These are phyloP conservation scores for Hippocampus barbouri DNA, from an alignment of 2,113 vertebrate species.

Conservation along the genomic window DNA sequence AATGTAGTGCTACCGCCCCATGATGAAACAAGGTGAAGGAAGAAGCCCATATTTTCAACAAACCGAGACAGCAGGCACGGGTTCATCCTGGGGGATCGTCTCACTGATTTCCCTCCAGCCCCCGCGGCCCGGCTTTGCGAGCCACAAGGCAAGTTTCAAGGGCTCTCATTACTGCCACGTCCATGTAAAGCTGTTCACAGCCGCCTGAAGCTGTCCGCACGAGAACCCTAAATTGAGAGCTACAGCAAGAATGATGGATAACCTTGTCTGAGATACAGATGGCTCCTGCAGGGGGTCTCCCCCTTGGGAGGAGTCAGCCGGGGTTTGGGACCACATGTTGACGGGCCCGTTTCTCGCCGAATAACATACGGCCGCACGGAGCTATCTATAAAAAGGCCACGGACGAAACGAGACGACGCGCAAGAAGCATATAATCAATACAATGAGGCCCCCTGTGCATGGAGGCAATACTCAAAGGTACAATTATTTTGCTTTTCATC, in stretches of 20 bases:
- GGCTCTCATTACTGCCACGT: conserved; percentile 61
- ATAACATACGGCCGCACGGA: conserved; percentile 38
- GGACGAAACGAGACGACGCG: conserved; percentile 22
- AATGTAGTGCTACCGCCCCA: conserved; percentile 23
- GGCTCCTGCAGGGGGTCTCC: conserved; percentile 60
- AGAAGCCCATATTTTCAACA: conserved; percentile 35
- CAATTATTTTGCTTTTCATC: not conserved
- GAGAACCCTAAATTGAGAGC: conserved; percentile 53
- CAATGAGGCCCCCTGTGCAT: conserved; percentile 20
- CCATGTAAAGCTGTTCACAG: conserved; percentile 61
- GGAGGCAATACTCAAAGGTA: conserved; percentile 4
- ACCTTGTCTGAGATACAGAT: conserved; percentile 65
- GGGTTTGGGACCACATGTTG: conserved; percentile 54
- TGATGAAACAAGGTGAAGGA: conserved; percentile 12
- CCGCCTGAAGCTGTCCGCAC: conserved; percentile 53
- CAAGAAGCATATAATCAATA: conserved; percentile 41
- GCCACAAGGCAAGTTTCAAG: conserved; percentile 59
- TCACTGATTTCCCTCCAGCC: conserved; percentile 59
- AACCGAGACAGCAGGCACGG: conserved; percentile 28
- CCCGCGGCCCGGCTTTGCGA: conserved; percentile 43
- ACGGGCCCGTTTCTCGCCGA: conserved; percentile 44
- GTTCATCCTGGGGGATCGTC: conserved; percentile 48
- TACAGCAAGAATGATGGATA: conserved; percentile 63
- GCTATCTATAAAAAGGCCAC: conserved; percentile 36
- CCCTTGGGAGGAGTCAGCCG: conserved; percentile 51